Conservation (phyloP, 2,888 invertebrate genomes). For the Branchellion lobata region DNA sequence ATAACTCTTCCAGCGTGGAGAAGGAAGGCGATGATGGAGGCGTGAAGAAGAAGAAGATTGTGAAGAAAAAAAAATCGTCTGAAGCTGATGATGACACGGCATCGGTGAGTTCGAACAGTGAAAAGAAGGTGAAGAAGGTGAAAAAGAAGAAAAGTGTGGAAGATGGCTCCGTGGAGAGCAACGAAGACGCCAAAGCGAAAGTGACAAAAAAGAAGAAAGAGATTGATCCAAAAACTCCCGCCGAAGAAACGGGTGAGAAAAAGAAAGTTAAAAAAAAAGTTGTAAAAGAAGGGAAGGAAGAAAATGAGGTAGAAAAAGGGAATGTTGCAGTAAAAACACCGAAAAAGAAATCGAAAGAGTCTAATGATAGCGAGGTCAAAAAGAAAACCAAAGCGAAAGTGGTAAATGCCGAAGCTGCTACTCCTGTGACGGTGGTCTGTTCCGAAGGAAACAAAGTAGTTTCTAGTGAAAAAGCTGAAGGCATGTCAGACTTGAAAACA, state of each 20-base stretch:
- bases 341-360: not conserved
- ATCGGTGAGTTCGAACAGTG: not conserved
- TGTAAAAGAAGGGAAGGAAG: not conserved
- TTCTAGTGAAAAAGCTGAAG: too few species aligned
- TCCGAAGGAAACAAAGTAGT: too few species aligned
- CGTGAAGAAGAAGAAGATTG: not conserved
- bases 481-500: too few species aligned
- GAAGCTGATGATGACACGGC: conserved; percentile 2
- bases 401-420: not conserved
- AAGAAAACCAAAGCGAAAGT: not conserved
- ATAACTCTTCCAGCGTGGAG: not conserved
- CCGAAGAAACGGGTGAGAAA: not conserved
- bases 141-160: not conserved
- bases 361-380: too few species aligned
- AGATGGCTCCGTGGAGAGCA: not conserved
- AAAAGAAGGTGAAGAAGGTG: not conserved
- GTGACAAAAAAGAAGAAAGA: not conserved
- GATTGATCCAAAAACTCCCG: not conserved
- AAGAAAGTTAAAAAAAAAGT: not conserved
- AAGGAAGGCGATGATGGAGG: not conserved
- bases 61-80: not conserved
- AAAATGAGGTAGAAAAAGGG: too few species aligned
- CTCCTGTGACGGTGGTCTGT: too few species aligned
- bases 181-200: not conserved
- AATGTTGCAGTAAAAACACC: too few species aligned